Evolutionary conservation across 2,888 invertebrate genomes (phyloP), one percentile per base, ranked within the genome.

Genomic region (Agonopterix heracliana): DNA sequence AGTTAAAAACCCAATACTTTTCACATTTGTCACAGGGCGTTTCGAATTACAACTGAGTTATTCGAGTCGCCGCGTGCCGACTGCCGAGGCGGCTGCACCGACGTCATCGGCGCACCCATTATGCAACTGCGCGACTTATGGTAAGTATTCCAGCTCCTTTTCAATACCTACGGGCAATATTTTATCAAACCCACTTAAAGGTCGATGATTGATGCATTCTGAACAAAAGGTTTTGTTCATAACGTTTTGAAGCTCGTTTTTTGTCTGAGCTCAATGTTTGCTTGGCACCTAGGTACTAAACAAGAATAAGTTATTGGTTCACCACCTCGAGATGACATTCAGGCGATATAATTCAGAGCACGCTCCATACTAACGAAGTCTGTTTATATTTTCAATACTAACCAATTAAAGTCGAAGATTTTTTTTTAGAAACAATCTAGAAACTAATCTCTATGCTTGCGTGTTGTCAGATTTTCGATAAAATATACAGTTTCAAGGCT

Each of bases 11-110:
- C 65, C 72, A 74, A 78, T 81, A 72, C 71, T 74, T 82, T 74
- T 68, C 66, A 72, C 73, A 81, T 83, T 83, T 82, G 81, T 81
- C 80, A 82, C 78, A 78, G 63, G 63, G 57, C 57, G 55, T 67
- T 50, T 85, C 82, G 63, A 56, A 70, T 85, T 82, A 77, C 84
- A 74, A 52, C 61, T 60, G 64, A 70, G 79, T 74, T 71, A 81
- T 78, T 71, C 65, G 78, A 81, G 66, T 55, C 68, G 53, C 73
- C 74, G 77, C 72, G 74, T 71, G 75, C 73, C 64, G 53, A 53
- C 12, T 12, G 41, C 11, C 41, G 41, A 40, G 62, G 64, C 75
- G 71, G 68, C 71, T 74, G 75, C 63, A 55, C 52, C 56, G 46
- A 71, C 77, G 74, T 74, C 74, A 71, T 68, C 64, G 60, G 51